Evolutionary conservation across 2,797 vertebrate species (phyloP).

Genomic region (Characodon lateralis): DNA sequence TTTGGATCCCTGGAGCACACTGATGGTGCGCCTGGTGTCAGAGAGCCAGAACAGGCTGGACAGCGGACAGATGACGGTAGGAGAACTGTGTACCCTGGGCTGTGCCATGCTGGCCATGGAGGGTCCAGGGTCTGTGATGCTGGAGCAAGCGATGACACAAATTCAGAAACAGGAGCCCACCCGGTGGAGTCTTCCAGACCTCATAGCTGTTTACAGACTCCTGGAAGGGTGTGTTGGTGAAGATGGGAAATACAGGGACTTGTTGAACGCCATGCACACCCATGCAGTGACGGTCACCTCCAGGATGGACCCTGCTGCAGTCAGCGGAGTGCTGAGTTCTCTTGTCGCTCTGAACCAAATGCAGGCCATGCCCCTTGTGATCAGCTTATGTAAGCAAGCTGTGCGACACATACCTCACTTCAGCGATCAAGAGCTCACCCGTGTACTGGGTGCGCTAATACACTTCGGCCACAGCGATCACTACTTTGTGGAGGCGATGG

Average conservation of each 20-base stretch:
- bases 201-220: constrained; percentile 81
- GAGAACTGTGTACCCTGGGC: constrained; percentile 82
- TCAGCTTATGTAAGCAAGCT: constrained; percentile 84
- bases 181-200: constrained; percentile 78
- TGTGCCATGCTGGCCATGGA: constrained; percentile 82
- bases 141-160: constrained; percentile 79
- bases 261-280: constrained; percentile 85
- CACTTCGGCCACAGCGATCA: constrained; percentile 85
- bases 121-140: constrained; percentile 49
- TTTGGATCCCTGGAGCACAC: constrained; percentile 80
- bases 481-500: constrained; percentile 84
- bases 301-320: constrained; percentile 73
- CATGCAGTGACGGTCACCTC: constrained; percentile 66
- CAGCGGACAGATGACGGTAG: constrained; percentile 69
- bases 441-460: constrained; percentile 85
- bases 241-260: constrained; percentile 69
- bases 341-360: constrained; percentile 84
- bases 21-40: constrained; percentile 82
- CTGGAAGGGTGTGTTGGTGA: constrained; percentile 72
- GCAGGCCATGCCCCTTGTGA: constrained; percentile 81
- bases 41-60: constrained; percentile 84
- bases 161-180: constrained; percentile 74
- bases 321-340: constrained; percentile 81
- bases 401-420: constrained; percentile 82
- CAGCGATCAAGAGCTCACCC: constrained; percentile 80